phyloP scores from a whole-genome alignment of 1,140 invertebrate genomes.

The Pseudomyrmex flavicornis region DNA sequence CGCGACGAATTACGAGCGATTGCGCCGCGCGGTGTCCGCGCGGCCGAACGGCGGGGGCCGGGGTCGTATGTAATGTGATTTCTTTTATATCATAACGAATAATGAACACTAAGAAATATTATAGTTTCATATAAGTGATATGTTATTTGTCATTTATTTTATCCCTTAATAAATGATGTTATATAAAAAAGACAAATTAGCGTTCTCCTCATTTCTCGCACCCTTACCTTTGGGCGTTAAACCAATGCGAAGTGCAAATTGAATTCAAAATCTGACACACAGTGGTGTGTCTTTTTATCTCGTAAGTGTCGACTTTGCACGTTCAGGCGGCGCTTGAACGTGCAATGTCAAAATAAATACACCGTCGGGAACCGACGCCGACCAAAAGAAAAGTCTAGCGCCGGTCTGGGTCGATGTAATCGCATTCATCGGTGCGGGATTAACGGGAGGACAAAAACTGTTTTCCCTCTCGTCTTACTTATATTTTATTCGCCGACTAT shows the following conservation, averaged over 20 bases:
- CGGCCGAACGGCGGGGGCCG: constrained; percentile 58
- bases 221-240: no score
- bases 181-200: constrained; percentile 79
- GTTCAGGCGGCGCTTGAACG: no score
- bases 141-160: constrained; percentile 86
- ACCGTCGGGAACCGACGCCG: no score
- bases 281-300: no score
- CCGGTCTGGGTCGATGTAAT: no score
- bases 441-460: constrained; percentile 17
- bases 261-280: no score
- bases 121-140: constrained; percentile 86
- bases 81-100: constrained; percentile 85
- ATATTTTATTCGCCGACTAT: constrained; percentile 75
- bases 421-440: neutral
- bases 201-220: neutral
- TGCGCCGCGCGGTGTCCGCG: constrained; percentile 68
- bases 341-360: no score
- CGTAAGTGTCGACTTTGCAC: no score
- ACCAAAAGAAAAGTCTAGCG: neutral
- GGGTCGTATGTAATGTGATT: constrained; percentile 85
- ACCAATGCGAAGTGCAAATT: no score
- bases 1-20: constrained; percentile 61
- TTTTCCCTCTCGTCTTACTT: constrained; percentile 65
- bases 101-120: constrained; percentile 85
- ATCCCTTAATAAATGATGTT: constrained; percentile 86